phyloP scores from a whole-genome alignment of 2,888 invertebrate species.

The Pseudococcus viburni region DNA sequence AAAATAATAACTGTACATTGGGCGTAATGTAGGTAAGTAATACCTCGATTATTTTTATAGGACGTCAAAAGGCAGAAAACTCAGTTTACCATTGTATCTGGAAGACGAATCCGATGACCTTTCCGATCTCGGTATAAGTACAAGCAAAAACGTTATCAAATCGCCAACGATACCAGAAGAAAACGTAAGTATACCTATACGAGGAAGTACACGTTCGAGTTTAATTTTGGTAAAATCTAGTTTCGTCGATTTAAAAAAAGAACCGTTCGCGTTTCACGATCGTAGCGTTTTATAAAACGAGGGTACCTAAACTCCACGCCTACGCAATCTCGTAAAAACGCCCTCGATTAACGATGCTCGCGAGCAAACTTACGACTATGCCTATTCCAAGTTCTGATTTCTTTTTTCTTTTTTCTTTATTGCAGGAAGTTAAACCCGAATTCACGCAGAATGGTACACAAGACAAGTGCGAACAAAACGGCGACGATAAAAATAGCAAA shows the following conservation, averaged over 20 bases:
- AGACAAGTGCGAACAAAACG: background rate
- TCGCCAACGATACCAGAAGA: constrained; percentile 56
- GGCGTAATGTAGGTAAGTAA: background rate
- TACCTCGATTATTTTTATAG: constrained; percentile 6
- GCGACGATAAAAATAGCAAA: constrained; percentile 25
- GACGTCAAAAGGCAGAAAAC: constrained; percentile 68
- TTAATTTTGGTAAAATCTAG: constrained; percentile 10
- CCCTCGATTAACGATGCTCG: background rate
- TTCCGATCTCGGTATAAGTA: constrained; percentile 84
- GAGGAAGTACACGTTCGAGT: background rate
- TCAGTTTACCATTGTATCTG: constrained; percentile 80
- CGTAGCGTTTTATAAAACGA: background rate
- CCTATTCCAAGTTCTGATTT: background rate
- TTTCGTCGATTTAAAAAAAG: background rate
- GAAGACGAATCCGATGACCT: constrained; percentile 88
- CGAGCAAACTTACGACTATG: background rate
- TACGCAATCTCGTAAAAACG: constrained; percentile 21
- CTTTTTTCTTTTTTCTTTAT: background rate
- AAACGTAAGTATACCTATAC: constrained; percentile 29
- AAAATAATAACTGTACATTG: background rate
- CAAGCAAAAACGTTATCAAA: constrained; percentile 67
- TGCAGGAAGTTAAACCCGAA: constrained; percentile 57
- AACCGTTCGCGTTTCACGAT: constrained; percentile 2
- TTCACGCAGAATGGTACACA: constrained; percentile 35
- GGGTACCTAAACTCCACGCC: background rate